phyloP scores from a whole-genome alignment of 2,888 invertebrate species.

The Chloromyia formosa region DNA sequence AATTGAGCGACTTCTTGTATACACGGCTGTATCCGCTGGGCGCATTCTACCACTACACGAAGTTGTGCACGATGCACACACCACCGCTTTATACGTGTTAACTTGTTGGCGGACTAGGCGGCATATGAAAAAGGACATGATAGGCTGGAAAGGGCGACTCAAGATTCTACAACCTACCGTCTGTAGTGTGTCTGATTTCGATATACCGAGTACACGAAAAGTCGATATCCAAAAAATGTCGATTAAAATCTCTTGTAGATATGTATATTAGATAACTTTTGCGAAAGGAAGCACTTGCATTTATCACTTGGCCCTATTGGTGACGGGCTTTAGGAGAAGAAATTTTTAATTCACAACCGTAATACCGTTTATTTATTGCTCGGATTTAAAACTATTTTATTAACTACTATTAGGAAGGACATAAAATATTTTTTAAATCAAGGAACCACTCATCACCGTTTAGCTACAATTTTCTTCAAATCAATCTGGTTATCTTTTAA shows the following conservation, averaged over 20 bases:
- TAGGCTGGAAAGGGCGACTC: not conserved
- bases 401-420: not conserved
- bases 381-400: constrained; percentile 25
- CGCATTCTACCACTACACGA: no score
- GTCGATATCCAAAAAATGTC: constrained; percentile 31
- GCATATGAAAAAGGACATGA: no score
- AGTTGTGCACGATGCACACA: no score
- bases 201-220: not conserved
- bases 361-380: not conserved
- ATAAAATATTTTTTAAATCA: constrained; percentile 32
- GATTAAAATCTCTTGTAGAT: not conserved
- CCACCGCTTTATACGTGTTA: no score
- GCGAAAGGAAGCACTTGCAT: constrained; percentile 8
- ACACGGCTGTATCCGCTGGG: no score
- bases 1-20: no score
- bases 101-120: no score
- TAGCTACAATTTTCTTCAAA: constrained; percentile 21
- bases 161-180: constrained; percentile 28
- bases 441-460: constrained; percentile 34
- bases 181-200: constrained; percentile 20
- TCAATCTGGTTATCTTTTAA: constrained; percentile 1
- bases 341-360: constrained; percentile 33
- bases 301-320: constrained; percentile 31
- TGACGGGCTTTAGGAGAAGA: no score
- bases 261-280: not conserved